Conservation (phyloP, 2,888 invertebrate species). For the Apamea epomidion region DNA sequence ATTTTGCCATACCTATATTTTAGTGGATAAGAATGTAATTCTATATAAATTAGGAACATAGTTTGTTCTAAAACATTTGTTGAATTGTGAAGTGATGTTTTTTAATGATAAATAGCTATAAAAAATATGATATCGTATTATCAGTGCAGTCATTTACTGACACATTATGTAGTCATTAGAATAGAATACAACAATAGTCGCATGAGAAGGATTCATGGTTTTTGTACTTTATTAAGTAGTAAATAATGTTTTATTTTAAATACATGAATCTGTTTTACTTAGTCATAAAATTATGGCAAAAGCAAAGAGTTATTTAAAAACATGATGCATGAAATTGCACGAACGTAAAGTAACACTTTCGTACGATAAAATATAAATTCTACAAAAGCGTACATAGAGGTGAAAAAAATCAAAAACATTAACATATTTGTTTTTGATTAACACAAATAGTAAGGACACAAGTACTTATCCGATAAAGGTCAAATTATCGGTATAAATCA, state of each 20-base stretch:
- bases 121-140: neutral
- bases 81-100: neutral
- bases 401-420: neutral
- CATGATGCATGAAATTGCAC: constrained; percentile 48
- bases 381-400: neutral
- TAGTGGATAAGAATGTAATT: neutral
- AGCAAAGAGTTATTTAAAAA: constrained; percentile 17
- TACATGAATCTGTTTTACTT: constrained; percentile 15
- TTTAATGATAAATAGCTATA: neutral
- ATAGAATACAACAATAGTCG: constrained; percentile 1
- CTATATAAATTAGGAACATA: neutral
- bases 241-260: neutral
- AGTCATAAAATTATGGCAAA: constrained; percentile 26
- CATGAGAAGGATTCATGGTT: neutral
- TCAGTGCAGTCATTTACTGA: neutral
- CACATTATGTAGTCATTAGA: neutral
- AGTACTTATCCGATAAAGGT: too few relatives aligned
- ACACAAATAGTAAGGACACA: too few relatives aligned
- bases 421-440: too few relatives aligned
- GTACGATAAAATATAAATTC: neutral
- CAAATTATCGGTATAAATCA: too few relatives aligned
- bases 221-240: constrained; percentile 10
- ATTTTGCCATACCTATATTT: neutral
- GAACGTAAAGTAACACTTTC: neutral
- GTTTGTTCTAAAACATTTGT: neutral